A percentile compares a stretch with the other conserved stretches of the same genome.
Conservation (phyloP, 2,113 vertebrate species). For the Egretta garzetta region DNA sequence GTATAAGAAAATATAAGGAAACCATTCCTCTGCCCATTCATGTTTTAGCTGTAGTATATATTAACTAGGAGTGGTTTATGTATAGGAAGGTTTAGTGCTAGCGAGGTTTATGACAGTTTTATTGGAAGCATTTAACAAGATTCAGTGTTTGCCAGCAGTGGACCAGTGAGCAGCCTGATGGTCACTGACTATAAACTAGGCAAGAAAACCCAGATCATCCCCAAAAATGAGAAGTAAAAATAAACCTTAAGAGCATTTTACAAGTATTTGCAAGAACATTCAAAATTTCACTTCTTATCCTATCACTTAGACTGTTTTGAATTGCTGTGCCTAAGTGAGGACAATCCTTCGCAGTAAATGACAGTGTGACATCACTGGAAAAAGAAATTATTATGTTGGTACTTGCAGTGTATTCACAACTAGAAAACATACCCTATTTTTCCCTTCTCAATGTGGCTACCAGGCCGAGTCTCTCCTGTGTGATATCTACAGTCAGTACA, state of each 20-base stretch:
- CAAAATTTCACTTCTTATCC: not conserved
- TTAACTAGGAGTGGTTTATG: conserved; percentile 17
- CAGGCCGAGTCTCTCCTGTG: not conserved
- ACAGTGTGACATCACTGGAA: not conserved
- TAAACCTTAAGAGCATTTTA: not conserved
- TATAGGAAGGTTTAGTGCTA: conserved; percentile 27
- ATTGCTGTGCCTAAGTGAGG: not conserved
- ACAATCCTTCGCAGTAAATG: not conserved
- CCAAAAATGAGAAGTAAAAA: not conserved
- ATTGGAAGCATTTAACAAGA: conserved; percentile 28
- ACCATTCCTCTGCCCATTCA: conserved; percentile 2
- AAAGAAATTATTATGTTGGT: not conserved
- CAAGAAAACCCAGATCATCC: not conserved
- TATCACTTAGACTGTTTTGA: not conserved
- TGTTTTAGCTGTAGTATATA: conserved; percentile 25
- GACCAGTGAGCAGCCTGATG: not conserved
- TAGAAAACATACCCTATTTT: not conserved
- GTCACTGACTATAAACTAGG: not conserved
- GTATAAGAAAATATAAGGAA: conserved; percentile 32
- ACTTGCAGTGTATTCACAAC: not conserved
- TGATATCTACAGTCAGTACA: not conserved
- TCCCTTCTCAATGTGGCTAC: not conserved
- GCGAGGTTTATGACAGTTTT: conserved; percentile 20
- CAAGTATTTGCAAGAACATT: not conserved
- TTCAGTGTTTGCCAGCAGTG: not conserved